phyloP scores from a whole-genome alignment of 2,113 vertebrate genomes.

The Silurus meridionalis region DNA sequence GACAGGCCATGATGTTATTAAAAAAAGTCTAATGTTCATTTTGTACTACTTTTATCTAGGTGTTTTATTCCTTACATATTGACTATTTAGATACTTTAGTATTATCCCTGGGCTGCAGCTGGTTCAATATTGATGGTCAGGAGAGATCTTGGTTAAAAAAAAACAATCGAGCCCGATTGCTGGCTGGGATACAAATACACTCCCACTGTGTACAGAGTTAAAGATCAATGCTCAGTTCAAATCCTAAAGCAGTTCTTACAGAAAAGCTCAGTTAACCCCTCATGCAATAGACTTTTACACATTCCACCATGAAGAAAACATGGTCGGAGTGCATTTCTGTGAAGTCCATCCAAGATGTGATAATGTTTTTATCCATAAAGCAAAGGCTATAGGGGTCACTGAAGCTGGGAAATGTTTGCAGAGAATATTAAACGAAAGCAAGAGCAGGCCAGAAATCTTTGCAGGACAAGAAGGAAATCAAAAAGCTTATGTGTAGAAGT shows the following conservation, averaged over 20 bases:
- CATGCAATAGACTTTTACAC: conserved; percentile 29
- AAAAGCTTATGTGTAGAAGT: conserved; percentile 31
- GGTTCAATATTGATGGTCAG: not conserved
- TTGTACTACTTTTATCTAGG: not conserved
- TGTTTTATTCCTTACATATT: not conserved
- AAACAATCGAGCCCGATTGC: not conserved
- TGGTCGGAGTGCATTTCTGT: not conserved
- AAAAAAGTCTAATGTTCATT: not conserved
- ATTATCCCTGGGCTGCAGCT: conserved; percentile 1
- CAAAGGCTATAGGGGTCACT: not conserved
- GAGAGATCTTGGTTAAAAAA: not conserved
- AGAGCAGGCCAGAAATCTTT: conserved; percentile 28
- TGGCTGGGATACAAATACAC: not conserved
- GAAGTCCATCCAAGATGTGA: conserved; percentile 3
- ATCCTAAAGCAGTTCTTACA: not conserved
- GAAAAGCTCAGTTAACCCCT: conserved; percentile 9
- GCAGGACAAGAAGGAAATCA: conserved; percentile 44
- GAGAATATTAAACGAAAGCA: conserved; percentile 20
- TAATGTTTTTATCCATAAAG: not conserved
- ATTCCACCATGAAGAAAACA: conserved; percentile 14
- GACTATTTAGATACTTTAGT: not conserved
- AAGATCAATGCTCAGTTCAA: conserved; percentile 5
- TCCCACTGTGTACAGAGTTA: not conserved
- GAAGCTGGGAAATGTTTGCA: conserved; percentile 14
- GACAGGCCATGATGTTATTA: not conserved